Conservation (phyloP, 2,113 vertebrate species). For the Capra hircus region DNA sequence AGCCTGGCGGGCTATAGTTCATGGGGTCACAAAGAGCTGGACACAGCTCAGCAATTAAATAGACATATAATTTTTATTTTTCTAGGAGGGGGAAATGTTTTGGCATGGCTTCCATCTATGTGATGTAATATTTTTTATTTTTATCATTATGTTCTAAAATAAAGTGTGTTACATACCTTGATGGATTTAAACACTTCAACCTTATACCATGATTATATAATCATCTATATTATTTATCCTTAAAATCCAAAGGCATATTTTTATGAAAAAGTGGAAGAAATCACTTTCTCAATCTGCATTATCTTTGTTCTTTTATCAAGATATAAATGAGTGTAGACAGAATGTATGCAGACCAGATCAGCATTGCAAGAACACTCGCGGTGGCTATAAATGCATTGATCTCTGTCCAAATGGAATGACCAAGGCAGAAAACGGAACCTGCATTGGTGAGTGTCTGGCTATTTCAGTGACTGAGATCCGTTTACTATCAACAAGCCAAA, state of each 20-base stretch:
- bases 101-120: neutral
- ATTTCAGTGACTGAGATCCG: rapidly evolving
- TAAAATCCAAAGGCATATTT: slow-evolving; percentile 4
- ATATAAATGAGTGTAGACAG: slow-evolving; percentile 97
- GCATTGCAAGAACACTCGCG: slow-evolving; percentile 94
- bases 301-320: slow-evolving; percentile 72
- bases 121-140: neutral
- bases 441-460: slow-evolving; percentile 86
- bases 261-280: neutral
- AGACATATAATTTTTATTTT: neutral
- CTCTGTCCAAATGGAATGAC: slow-evolving; percentile 96
- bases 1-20: neutral
- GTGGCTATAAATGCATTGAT: slow-evolving; percentile 95
- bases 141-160: neutral
- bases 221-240: neutral
- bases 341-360: slow-evolving; percentile 93
- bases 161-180: neutral
- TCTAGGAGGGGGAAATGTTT: neutral
- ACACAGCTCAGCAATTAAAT: neutral
- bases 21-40: neutral
- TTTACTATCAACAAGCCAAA: neutral
- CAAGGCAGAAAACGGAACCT: slow-evolving; percentile 91
- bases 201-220: neutral
- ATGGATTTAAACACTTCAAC: neutral
- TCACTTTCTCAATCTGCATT: neutral